Evolutionary conservation across 2,797 vertebrate species (phyloP).

Genomic region (Podarcis siculus): DNA sequence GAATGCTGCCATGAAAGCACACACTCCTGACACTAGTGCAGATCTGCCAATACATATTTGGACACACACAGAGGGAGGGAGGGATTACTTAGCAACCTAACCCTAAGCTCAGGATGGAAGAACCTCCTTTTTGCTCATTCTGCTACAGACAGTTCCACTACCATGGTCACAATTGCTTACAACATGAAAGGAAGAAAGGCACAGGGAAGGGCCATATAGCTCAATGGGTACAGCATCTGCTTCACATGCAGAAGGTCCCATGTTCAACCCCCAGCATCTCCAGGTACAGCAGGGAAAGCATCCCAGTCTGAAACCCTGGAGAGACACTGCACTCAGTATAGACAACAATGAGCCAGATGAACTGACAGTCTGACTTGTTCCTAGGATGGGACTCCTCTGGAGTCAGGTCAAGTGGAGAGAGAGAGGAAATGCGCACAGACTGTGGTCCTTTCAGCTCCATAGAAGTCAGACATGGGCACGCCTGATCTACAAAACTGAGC

Average conservation of each 20-base stretch:
- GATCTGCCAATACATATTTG: neutral
- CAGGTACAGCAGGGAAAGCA: no score
- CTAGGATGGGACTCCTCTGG: constrained; percentile 6
- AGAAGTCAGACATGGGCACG: neutral
- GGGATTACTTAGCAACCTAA: constrained; percentile 32
- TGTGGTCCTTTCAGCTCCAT: constrained; percentile 8
- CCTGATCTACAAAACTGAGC: neutral
- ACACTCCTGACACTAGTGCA: neutral
- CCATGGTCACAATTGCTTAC: neutral
- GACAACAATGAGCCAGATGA: no score
- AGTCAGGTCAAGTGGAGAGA: constrained; percentile 36
- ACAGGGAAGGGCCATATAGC: neutral
- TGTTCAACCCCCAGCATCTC: no score
- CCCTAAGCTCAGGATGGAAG: neutral
- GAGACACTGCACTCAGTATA: no score
- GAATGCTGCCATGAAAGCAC: constrained; percentile 46
- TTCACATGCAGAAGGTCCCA: no score
- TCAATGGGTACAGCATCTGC: no score
- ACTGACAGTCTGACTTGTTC: neutral
- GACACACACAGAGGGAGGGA: neutral
- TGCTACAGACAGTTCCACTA: neutral
- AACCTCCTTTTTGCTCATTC: constrained; percentile 1
- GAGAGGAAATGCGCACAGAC: constrained; percentile 33
- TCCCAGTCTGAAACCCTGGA: no score
- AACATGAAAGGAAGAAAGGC: neutral